Conservation (phyloP, 2,113 vertebrate species). For the Tautogolabrus adspersus region DNA sequence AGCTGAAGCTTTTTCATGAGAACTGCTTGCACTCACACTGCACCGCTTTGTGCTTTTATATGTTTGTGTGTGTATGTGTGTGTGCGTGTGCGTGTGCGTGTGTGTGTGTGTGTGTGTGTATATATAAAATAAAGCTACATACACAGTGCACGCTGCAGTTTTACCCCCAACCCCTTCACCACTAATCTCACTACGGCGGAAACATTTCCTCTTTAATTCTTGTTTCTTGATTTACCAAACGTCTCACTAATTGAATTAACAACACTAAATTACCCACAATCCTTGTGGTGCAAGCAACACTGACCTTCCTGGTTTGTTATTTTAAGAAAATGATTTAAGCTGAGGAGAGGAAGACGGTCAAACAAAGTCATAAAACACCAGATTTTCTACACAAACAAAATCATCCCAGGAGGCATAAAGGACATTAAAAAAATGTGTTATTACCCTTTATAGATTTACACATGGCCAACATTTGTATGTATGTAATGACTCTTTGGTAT, state of each 20-base stretch:
- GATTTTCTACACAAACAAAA: too few species aligned
- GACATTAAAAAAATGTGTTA: too few species aligned
- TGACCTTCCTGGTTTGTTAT: neutral
- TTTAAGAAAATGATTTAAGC: neutral
- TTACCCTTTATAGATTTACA: too few species aligned
- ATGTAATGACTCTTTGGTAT: too few species aligned
- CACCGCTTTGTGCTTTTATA: neutral
- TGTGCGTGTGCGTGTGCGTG: neutral
- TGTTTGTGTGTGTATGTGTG: conserved; percentile 7
- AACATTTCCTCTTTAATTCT: neutral
- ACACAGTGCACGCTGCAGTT: neutral
- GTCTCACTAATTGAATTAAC: neutral
- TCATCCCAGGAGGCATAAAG: too few species aligned
- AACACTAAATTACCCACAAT: neutral
- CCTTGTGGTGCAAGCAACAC: neutral
- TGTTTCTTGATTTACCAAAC: too few species aligned
- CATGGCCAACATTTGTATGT: too few species aligned
- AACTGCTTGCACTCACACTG: neutral
- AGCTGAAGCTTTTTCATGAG: conserved; percentile 1
- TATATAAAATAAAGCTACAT: neutral
- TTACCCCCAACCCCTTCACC: neutral
- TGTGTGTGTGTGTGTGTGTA: neutral
- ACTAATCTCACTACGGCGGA: neutral
- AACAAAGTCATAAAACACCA: too few species aligned
- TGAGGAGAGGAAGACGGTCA: neutral